Evolutionary conservation across 1,140 invertebrate genomes (phyloP).

Genomic region (Choristoneura fumiferana): DNA sequence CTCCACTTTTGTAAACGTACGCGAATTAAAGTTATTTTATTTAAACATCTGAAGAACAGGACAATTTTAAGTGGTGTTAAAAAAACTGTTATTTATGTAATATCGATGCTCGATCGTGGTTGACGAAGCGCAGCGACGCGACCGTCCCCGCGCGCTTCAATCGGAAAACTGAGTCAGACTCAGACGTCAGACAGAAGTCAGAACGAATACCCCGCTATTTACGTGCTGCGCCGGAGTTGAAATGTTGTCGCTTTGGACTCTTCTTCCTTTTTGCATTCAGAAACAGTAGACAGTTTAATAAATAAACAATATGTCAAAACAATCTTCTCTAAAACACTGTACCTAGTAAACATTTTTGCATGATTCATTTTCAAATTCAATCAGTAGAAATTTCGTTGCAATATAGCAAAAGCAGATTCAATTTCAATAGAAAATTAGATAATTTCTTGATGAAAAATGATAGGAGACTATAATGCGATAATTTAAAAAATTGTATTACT

Average conservation of each 20-base stretch:
- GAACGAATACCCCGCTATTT: slow-evolving; percentile 7
- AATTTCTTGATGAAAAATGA: too few species aligned
- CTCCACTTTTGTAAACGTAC: slow-evolving; percentile 14
- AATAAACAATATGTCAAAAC: too few species aligned
- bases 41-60: slow-evolving; percentile 17
- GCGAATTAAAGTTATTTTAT: slow-evolving; percentile 15
- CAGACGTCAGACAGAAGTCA: background rate
- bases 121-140: slow-evolving; percentile 24
- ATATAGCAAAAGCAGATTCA: too few species aligned
- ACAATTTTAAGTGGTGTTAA: slow-evolving; percentile 23
- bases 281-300: too few species aligned
- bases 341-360: too few species aligned
- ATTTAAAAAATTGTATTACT: too few species aligned
- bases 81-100: slow-evolving; percentile 46
- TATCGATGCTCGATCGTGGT: slow-evolving; percentile 17
- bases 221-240: slow-evolving; percentile 1
- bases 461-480: too few species aligned
- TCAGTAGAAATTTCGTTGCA: too few species aligned
- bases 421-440: too few species aligned
- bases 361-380: too few species aligned
- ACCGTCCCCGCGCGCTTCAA: slow-evolving; percentile 34
- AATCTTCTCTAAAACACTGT: too few species aligned
- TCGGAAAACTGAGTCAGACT: slow-evolving; percentile 43
- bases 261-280: slow-evolving; percentile 24
- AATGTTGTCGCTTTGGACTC: too few species aligned